A percentile compares a stretch with the other conserved stretches of the same genome.
These are phyloP conservation scores for Ciconia maguari DNA, from an alignment of 2,113 vertebrate genomes.

Conservation along the genomic window DNA sequence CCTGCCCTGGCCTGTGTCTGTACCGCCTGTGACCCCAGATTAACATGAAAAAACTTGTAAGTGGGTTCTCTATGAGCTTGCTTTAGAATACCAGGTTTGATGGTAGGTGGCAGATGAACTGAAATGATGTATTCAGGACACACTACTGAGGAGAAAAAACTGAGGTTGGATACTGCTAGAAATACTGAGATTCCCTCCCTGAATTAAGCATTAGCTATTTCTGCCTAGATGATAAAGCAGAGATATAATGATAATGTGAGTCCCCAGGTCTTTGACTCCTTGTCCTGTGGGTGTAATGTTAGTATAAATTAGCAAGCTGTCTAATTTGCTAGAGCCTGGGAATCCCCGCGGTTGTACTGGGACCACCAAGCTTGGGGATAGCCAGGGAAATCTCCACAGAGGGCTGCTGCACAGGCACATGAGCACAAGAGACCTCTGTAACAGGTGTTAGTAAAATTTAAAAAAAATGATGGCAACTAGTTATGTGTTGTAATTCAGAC, in stretches of 20 bases:
- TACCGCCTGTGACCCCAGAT: slow-evolving; percentile 13
- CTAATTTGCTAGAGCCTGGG: background rate
- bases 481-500: background rate
- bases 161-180: background rate
- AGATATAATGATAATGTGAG: background rate
- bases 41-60: slow-evolving; percentile 54
- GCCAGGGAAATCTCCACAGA: background rate
- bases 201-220: background rate
- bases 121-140: background rate
- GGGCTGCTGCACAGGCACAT: background rate
- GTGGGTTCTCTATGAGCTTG: slow-evolving; percentile 4
- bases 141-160: background rate
- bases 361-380: background rate
- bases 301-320: background rate
- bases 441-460: background rate
- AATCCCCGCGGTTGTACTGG: background rate
- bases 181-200: background rate
- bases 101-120: slow-evolving; percentile 1
- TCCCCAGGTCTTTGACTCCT: background rate
- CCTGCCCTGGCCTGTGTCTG: slow-evolving; percentile 30
- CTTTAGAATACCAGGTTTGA: slow-evolving; percentile 1
- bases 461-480: background rate
- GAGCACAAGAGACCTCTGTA: background rate
- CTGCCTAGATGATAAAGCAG: background rate
- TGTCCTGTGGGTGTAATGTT: background rate